phyloP scores from a whole-genome alignment of 2,888 invertebrate species.

The Erpobdella octoculata region DNA sequence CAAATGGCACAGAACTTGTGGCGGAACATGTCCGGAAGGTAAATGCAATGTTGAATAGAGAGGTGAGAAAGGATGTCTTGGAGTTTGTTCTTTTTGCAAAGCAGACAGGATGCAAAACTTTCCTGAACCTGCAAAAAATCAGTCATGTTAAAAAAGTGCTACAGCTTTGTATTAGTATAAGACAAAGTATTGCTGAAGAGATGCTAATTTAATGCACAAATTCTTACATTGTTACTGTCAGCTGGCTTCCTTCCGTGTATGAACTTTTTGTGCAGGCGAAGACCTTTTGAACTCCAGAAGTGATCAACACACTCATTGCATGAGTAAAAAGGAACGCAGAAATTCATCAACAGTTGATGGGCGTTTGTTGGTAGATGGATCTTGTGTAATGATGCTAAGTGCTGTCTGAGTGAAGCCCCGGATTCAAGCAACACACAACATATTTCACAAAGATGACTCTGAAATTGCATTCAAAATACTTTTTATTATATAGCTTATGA shows the following conservation, averaged over 20 bases:
- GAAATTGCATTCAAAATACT: background rate
- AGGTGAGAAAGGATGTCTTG: background rate
- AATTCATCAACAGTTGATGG: background rate
- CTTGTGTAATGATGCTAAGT: background rate
- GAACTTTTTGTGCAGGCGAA: background rate
- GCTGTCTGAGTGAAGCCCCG: background rate
- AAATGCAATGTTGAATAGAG: background rate
- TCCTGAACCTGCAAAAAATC: background rate
- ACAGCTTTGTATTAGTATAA: too few relatives aligned
- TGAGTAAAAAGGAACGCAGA: background rate
- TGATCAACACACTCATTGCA: background rate
- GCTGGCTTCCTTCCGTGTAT: background rate
- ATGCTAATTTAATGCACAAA: too few relatives aligned
- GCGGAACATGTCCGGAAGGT: background rate
- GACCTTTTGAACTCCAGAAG: slow-evolving; percentile 2
- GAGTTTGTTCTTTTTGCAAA: background rate
- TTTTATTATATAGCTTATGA: background rate
- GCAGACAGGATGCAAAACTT: too few relatives aligned
- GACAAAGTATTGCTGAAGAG: too few relatives aligned
- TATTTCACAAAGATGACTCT: slow-evolving; percentile 10
- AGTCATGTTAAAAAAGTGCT: background rate
- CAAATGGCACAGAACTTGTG: background rate
- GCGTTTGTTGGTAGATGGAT: too few relatives aligned
- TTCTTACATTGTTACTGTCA: slow-evolving; percentile 1
- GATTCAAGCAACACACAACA: slow-evolving; percentile 5